Evolutionary conservation across 1,140 invertebrate species (phyloP), one percentile per base, ranked within the genome.

Genomic region (Panulirus ornatus): DNA sequence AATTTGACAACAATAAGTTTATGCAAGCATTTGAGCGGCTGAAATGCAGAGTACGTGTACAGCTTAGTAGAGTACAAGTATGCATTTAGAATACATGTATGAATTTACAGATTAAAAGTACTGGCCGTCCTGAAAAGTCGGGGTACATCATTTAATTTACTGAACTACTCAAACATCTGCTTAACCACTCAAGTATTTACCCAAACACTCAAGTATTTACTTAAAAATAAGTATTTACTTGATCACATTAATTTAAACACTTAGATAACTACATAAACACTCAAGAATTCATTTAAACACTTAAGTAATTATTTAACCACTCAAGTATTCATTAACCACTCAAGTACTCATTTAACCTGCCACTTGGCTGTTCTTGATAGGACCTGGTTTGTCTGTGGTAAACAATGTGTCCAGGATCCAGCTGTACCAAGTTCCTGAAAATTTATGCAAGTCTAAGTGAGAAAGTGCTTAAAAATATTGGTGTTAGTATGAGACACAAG

Each of bases 1-100:
- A 66, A 66, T 66, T 30, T 30, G n/a, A 66, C 58, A 66, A 66
- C n/a, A 66, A 22, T 66, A 66, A 66, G 58, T 66, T 66, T 66
- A 66, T 66, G 58, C 30, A 66, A 66, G 58, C 58, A 66, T 66
- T 66, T 66, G 58, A 66, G 58, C 58, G 5, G 58, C 58, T 66
- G 22, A 66, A 66, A 66, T 66, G 1, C 58, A 27, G 22, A 66
- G 58, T 27, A 30, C 58, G 8, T 27, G 22, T 66, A 66, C 58
- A 66, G 30, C 58, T 66, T 66, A 66, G 58, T 30, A 30, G 8
- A 66, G n/a, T 66, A 66, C 58, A 30, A 66, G 58, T 27, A 66
- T 27, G 22, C n/a, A 27, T 66, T 19, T 27, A 30, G 8, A 66
- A 6, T 66, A 30, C 58, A 66, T 6, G 6, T 30, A 30, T 6